Evolutionary conservation across 2,888 invertebrate species (phyloP).

Genomic region (Drepana falcataria): DNA sequence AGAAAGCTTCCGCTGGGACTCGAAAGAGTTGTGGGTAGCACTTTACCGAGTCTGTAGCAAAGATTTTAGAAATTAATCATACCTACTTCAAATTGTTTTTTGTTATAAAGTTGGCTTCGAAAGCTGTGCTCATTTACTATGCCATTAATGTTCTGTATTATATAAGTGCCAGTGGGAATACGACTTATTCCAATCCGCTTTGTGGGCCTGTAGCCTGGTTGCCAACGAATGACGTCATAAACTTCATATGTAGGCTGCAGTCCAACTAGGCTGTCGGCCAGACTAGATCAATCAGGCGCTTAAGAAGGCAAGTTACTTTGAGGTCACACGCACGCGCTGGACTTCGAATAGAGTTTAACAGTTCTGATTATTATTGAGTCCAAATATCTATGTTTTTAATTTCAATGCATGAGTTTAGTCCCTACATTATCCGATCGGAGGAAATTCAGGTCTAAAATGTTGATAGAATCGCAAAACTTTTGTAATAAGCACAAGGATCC

Average conservation of each 20-base stretch:
- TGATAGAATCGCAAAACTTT: background rate
- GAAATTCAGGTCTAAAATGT: background rate
- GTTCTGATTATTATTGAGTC: no score
- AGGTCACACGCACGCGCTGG: background rate
- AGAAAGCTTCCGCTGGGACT: no score
- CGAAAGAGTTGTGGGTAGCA: no score
- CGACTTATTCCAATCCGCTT: slow-evolving; percentile 28
- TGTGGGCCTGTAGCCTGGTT: slow-evolving; percentile 29
- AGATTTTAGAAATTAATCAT: no score
- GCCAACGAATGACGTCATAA: slow-evolving; percentile 53
- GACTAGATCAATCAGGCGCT: slow-evolving; percentile 29
- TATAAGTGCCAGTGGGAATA: slow-evolving; percentile 8
- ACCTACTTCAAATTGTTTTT: no score
- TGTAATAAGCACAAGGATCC: background rate
- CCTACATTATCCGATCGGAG: no score
- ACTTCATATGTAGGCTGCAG: slow-evolving; percentile 42
- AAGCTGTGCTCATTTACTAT: no score
- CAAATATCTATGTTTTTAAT: no score
- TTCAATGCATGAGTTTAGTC: no score
- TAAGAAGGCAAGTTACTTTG: slow-evolving; percentile 6
- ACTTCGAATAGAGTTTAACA: no score
- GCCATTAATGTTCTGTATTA: slow-evolving; percentile 10
- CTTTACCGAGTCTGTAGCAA: no score
- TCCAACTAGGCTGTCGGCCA: slow-evolving; percentile 33
- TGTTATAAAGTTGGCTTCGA: no score